phyloP scores from a whole-genome alignment of 1,140 invertebrate species.

The Gryllus bimaculatus region DNA sequence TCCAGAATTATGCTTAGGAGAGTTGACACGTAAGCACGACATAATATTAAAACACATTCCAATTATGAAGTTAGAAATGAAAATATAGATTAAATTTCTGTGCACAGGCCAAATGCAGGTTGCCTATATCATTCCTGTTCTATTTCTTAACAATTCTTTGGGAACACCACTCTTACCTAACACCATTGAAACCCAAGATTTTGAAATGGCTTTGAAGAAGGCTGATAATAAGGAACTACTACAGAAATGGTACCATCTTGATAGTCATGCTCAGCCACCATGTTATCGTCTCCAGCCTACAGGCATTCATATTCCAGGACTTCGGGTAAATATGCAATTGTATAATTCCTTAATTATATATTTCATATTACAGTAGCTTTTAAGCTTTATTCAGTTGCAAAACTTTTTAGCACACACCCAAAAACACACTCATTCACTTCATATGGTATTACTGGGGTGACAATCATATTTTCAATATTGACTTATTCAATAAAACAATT shows the following conservation, averaged over 20 bases:
- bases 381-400: too few species aligned
- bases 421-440: too few species aligned
- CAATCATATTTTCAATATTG: too few species aligned
- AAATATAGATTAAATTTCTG: neutral
- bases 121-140: conserved; percentile 59
- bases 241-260: conserved; percentile 60
- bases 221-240: conserved; percentile 48
- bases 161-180: conserved; percentile 65
- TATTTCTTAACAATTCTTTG: conserved; percentile 63
- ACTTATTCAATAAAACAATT: too few species aligned
- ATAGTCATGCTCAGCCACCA: conserved; percentile 56
- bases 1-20: conserved; percentile 61
- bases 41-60: neutral
- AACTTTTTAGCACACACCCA: too few species aligned
- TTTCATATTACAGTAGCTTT: too few species aligned
- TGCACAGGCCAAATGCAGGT: conserved; percentile 54
- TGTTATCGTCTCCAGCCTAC: conserved; percentile 62
- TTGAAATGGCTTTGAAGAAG: conserved; percentile 55
- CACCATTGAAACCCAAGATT: conserved; percentile 65
- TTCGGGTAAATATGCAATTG: conserved; percentile 29
- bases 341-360: too few species aligned
- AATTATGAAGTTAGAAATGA: too few species aligned
- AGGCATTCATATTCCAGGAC: conserved; percentile 42
- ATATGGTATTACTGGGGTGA: too few species aligned
- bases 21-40: conserved; percentile 49